Percentiles rank a stretch among this genome's conserved stretches.
phyloP scores from a whole-genome alignment of 2,888 invertebrate genomes.

The Geophilus truncorum region DNA sequence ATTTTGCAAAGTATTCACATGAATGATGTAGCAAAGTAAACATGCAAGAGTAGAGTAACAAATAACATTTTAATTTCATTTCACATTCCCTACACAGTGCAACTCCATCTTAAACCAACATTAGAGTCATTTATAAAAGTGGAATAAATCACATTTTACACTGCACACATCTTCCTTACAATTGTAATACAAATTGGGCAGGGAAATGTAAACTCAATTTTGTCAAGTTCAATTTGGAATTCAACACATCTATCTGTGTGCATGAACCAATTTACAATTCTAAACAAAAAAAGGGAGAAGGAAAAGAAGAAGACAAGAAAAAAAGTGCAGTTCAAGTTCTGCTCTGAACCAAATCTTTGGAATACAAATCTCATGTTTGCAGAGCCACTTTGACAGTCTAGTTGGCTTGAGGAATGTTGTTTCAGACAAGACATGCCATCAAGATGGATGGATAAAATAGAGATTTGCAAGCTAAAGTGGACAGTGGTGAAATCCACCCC shows the following conservation, averaged over 20 bases:
- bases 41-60: too few species aligned
- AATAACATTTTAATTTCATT: neutral
- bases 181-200: slow-evolving; percentile 9
- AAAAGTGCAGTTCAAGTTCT: neutral
- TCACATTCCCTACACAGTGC: neutral
- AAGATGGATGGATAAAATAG: slow-evolving; percentile 19
- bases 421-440: slow-evolving; percentile 10
- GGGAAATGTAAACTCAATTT: slow-evolving; percentile 13
- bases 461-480: slow-evolving; percentile 25
- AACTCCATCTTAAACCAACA: neutral
- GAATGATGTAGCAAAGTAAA: too few species aligned
- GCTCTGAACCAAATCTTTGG: neutral
- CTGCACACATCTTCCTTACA: neutral
- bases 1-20: too few species aligned
- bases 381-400: slow-evolving; percentile 17
- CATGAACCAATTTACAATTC: slow-evolving; percentile 21
- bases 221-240: slow-evolving; percentile 27
- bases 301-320: neutral
- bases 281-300: neutral
- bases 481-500: slow-evolving; percentile 4
- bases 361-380: slow-evolving; percentile 21
- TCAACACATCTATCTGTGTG: slow-evolving; percentile 22
- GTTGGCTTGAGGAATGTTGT: slow-evolving; percentile 14
- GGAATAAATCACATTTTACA: neutral
- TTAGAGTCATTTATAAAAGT: neutral